Percentiles rank a stretch among this genome's conserved stretches.
Conservation (phyloP, 2,888 invertebrate species). For the Notodonta dromedarius region DNA sequence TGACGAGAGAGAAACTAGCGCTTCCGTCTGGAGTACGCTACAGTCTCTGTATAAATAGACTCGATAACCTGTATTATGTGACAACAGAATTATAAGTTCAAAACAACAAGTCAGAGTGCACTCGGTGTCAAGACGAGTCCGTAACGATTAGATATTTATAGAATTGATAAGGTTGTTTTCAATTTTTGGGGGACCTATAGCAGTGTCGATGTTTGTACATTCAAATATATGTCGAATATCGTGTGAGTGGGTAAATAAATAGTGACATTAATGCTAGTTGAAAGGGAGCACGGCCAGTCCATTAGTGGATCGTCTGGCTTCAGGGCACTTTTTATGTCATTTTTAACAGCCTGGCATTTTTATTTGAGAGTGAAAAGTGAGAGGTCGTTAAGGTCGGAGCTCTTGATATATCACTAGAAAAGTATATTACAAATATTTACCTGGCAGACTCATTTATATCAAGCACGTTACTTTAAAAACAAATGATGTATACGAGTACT, state of each 20-base stretch:
- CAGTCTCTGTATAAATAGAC: conserved; percentile 70
- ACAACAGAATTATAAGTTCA: conserved; percentile 74
- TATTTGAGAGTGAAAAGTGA: conserved; percentile 6
- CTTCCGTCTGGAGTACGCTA: conserved; percentile 68
- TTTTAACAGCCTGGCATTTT: conserved; percentile 13
- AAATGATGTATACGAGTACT: too few species aligned
- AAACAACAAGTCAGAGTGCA: conserved; percentile 75
- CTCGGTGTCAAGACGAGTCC: conserved; percentile 62
- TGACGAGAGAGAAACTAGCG: conserved; percentile 58
- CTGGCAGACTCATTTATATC: neutral
- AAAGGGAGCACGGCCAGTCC: conserved; percentile 9
- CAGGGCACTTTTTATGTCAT: conserved; percentile 3
- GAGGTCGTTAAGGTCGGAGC: conserved; percentile 21
- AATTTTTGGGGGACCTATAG: conserved; percentile 56
- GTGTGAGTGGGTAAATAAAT: conserved; percentile 21
- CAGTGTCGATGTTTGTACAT: conserved; percentile 19
- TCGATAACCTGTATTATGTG: conserved; percentile 79
- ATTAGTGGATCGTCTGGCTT: conserved; percentile 13
- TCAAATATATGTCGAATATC: conserved; percentile 22
- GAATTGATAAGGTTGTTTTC: conserved; percentile 72
- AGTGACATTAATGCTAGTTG: conserved; percentile 11
- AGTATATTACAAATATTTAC: conserved; percentile 3
- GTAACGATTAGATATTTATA: conserved; percentile 72
- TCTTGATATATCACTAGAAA: conserved; percentile 4
- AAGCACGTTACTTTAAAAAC: neutral